Base-by-base conservation (phyloP, 1,140 invertebrate species). In the Tachypleus tridentatus region DNA sequence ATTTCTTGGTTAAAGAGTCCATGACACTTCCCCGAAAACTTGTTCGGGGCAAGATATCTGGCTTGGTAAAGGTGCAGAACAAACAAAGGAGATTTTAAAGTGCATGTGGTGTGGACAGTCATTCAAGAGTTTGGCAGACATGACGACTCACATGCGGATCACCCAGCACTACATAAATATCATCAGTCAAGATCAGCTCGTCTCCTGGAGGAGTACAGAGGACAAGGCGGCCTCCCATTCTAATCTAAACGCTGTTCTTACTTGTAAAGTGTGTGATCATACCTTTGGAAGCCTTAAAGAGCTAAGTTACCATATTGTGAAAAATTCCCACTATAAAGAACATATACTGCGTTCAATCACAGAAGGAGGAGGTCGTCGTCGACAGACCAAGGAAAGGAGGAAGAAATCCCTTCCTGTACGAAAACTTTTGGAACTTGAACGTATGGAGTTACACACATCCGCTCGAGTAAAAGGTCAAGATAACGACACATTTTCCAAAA, bases 51-150 rank as follows among this genome's bases (percentile, higher is more conserved):
- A 98, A 76, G 96, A 98, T 74, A 95, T 98, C 47, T 98, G 96
- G 96, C 77, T 98, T 65, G 95, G 95, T 11, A 95, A 96, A 78
- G 95, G 94, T 0, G 94, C 93, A 0, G 94, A 98, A 75, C 94
- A 98, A 76, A 98, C 95, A 10, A 82, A 93, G 60, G 92, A 97
- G 77, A 98, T 98, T 72, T 82, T 98, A 5, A 95, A 97, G 77
- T 98, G 96, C 77, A 97, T 98, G 91, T 97, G 95, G 91, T 98
- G 96, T 74, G 93, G 93, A 0, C 93, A 97, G 76, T 97, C 93
- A 70, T 98, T 98, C 82, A 73, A 93, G 69, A 81, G 92, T 0
- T 77, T 98, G 58, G 94, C 94, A 4, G 92, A 98, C 79, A 93
- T 98, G 88, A 98, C 94, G 0, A 91, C 88, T 68, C 95, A 98